A percentile compares a stretch with the other conserved stretches of the same genome.
These are phyloP conservation scores for Syritta pipiens DNA, from an alignment of 2,888 invertebrate species.

Conservation along the genomic window DNA sequence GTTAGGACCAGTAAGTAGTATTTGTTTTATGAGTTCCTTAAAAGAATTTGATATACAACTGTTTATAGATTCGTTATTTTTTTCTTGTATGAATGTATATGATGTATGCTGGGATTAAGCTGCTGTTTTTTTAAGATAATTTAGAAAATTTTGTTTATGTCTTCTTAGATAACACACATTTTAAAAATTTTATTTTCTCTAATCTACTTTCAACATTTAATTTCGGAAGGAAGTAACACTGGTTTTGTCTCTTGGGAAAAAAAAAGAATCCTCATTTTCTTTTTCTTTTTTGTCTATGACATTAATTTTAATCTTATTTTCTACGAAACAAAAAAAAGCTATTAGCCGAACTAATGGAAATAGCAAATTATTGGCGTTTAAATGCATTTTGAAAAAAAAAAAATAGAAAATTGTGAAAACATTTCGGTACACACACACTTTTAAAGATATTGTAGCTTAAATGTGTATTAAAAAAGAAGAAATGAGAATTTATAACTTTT, in stretches of 20 bases:
- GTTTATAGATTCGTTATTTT: neutral
- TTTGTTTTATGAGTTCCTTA: conserved; percentile 8
- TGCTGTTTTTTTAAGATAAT: conserved; percentile 28
- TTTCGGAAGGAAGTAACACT: conserved; percentile 57
- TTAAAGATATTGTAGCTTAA: neutral
- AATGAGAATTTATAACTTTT: conserved; percentile 5
- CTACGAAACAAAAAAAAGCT: conserved; percentile 47
- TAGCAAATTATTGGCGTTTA: conserved; percentile 19
- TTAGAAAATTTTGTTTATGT: conserved; percentile 21
- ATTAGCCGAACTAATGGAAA: conserved; percentile 20
- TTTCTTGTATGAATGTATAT: conserved; percentile 4
- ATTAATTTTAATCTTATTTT: conserved; percentile 38
- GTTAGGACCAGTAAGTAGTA: conserved; percentile 28
- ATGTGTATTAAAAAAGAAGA: conserved; percentile 3
- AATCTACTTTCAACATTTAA: conserved; percentile 53
- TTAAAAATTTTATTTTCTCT: conserved; percentile 21
- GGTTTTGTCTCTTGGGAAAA: conserved; percentile 29
- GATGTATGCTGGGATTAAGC: conserved; percentile 24
- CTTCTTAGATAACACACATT: conserved; percentile 32
- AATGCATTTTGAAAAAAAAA: conserved; percentile 48
- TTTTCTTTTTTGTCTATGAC: conserved; percentile 46
- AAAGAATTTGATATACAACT: conserved; percentile 1
- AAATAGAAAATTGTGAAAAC: conserved; percentile 37
- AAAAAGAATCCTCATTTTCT: neutral
- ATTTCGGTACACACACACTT: conserved; percentile 22